A percentile compares a stretch with the other conserved stretches of the same genome.
phyloP scores from a whole-genome alignment of 2,797 vertebrate genomes.

The Hoplostethus atlanticus region DNA sequence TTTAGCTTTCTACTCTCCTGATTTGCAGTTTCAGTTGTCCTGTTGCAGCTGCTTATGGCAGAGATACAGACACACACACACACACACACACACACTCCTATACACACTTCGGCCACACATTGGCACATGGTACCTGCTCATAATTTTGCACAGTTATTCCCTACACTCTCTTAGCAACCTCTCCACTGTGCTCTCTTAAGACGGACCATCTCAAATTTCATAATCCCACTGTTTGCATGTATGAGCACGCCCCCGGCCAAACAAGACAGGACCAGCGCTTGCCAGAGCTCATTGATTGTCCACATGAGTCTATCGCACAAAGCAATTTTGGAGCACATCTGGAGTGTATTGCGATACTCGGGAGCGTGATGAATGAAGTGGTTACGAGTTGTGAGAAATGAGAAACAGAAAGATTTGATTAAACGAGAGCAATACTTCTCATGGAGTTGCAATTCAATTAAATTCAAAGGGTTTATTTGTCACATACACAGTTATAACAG shows the following conservation, averaged over 20 bases:
- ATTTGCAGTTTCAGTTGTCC: background rate
- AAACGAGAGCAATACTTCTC: slow-evolving; percentile 10
- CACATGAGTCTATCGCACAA: slow-evolving; percentile 56
- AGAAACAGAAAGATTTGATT: slow-evolving; percentile 38
- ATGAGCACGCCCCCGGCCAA: slow-evolving; percentile 54
- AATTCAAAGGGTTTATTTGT: too few relatives aligned
- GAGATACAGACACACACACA: background rate
- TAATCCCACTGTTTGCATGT: slow-evolving; percentile 76
- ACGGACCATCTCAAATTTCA: slow-evolving; percentile 53
- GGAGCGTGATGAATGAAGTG: slow-evolving; percentile 41
- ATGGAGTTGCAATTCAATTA: slow-evolving; percentile 21
- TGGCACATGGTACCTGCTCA: slow-evolving; percentile 7
- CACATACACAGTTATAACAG: too few relatives aligned
- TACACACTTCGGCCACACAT: background rate
- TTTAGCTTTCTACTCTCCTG: background rate
- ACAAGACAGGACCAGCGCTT: slow-evolving; percentile 13
- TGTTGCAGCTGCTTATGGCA: background rate
- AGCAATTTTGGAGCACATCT: slow-evolving; percentile 46
- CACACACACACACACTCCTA: slow-evolving; percentile 3
- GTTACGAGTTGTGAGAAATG: slow-evolving; percentile 18
- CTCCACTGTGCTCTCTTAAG: slow-evolving; percentile 49
- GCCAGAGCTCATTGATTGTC: slow-evolving; percentile 44
- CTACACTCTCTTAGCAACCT: slow-evolving; percentile 32
- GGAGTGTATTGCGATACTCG: slow-evolving; percentile 14
- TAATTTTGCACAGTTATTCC: slow-evolving; percentile 3